Conservation (phyloP, 1,140 invertebrate species). For the Lucilia sericata region DNA sequence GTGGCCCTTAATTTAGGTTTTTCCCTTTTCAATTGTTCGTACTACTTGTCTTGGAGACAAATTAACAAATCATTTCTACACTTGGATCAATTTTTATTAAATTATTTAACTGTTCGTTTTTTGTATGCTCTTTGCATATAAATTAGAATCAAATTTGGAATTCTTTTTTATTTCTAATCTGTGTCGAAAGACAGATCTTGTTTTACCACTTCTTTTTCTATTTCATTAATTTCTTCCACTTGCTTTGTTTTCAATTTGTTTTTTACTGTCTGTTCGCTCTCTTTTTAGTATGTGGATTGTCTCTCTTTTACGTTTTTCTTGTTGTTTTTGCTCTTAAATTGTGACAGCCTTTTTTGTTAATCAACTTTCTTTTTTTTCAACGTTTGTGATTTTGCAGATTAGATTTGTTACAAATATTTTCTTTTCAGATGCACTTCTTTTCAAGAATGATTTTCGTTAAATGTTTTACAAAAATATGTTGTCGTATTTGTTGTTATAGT, state of each 20-base stretch:
- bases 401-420: slow-evolving; percentile 30
- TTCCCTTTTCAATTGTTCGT: slow-evolving; percentile 1
- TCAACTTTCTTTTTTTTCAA: slow-evolving; percentile 42
- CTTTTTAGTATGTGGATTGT: slow-evolving; percentile 15
- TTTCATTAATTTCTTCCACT: slow-evolving; percentile 35
- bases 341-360: slow-evolving; percentile 29
- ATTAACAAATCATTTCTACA: neutral
- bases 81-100: neutral
- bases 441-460: neutral
- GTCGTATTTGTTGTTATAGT: neutral
- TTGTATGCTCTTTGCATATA: slow-evolving; percentile 30
- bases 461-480: neutral
- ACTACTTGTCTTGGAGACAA: slow-evolving; percentile 5
- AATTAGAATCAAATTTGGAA: slow-evolving; percentile 41
- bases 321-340: neutral
- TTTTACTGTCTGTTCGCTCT: slow-evolving; percentile 22
- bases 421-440: slow-evolving; percentile 14
- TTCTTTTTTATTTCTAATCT: slow-evolving; percentile 40
- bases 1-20: slow-evolving; percentile 12
- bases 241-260: slow-evolving; percentile 40
- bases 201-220: slow-evolving; percentile 42
- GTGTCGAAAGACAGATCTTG: slow-evolving; percentile 43
- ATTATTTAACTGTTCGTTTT: neutral
- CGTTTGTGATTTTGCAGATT: slow-evolving; percentile 37
- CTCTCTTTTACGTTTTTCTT: neutral